phyloP scores from a whole-genome alignment of 2,888 invertebrate genomes.

The Amiota mariae region DNA sequence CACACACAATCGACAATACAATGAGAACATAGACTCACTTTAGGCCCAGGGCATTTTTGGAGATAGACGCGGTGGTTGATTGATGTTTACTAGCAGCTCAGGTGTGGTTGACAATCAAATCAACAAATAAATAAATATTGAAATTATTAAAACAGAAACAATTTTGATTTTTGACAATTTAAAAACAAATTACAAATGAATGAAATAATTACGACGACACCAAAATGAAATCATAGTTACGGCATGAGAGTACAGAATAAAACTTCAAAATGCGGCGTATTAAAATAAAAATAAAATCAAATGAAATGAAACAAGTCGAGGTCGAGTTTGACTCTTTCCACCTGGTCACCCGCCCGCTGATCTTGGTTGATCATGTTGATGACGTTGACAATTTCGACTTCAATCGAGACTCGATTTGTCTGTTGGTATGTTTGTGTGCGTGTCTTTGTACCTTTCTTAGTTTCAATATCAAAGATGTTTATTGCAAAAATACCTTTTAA shows the following conservation, averaged over 20 bases:
- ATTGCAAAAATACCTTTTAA: not conserved
- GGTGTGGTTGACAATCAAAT: not conserved
- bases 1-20: not conserved
- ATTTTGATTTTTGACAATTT: too few relatives aligned
- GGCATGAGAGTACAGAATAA: too few relatives aligned
- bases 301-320: too few relatives aligned
- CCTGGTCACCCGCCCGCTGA: too few relatives aligned
- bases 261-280: not conserved
- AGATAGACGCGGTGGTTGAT: not conserved
- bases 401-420: not conserved
- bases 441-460: not conserved
- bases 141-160: too few relatives aligned
- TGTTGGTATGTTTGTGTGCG: not conserved
- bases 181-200: too few relatives aligned
- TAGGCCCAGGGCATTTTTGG: slow-evolving; percentile 8
- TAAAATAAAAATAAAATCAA: too few relatives aligned
- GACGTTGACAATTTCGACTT: slow-evolving; percentile 12
- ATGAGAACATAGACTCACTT: slow-evolving; percentile 20
- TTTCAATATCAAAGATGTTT: slow-evolving; percentile 19
- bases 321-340: too few relatives aligned
- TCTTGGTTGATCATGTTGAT: not conserved
- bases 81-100: not conserved
- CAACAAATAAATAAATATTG: too few relatives aligned
- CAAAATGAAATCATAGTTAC: not conserved
- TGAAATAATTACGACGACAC: too few relatives aligned